Evolutionary conservation across 2,888 invertebrate genomes (phyloP).

Genomic region (Euplexia lucipara): DNA sequence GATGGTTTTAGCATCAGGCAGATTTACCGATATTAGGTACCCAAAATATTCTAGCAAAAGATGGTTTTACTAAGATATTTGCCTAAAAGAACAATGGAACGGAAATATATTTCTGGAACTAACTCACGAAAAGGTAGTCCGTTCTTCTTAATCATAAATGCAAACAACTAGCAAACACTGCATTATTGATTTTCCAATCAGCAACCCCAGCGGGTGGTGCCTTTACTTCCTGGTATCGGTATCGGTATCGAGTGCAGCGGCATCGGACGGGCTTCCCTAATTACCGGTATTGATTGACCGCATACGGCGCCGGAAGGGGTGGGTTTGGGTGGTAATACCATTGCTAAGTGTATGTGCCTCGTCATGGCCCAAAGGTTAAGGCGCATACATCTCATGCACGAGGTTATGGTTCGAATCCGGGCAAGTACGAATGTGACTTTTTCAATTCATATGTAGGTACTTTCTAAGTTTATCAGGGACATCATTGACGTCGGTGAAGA

Average conservation of each 20-base stretch:
- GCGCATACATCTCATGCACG: too few relatives aligned
- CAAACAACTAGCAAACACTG: constrained; percentile 7
- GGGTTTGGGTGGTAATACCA: too few relatives aligned
- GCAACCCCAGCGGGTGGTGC: constrained; percentile 21
- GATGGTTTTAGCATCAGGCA: neutral
- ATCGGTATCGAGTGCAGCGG: constrained; percentile 37
- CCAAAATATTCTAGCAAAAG: neutral
- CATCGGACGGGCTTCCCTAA: constrained; percentile 63
- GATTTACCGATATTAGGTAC: neutral
- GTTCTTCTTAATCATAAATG: too few relatives aligned
- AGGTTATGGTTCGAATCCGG: too few relatives aligned
- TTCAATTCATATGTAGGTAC: too few relatives aligned
- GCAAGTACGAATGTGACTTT: too few relatives aligned
- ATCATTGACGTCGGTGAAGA: too few relatives aligned
- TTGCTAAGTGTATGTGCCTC: neutral
- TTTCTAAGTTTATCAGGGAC: too few relatives aligned
- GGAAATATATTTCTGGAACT: neutral
- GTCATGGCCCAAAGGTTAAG: too few relatives aligned
- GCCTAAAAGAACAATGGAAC: neutral
- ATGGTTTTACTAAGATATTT: neutral
- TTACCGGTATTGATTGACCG: constrained; percentile 58
- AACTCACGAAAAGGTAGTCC: neutral
- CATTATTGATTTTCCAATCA: constrained; percentile 45
- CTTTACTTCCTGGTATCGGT: constrained; percentile 43
- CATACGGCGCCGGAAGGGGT: constrained; percentile 32